A percentile compares a stretch with the other conserved stretches of the same genome.
These are phyloP conservation scores for Lethenteron camtschaticum DNA, from an alignment of 2,113 vertebrate species.

Conservation along the genomic window DNA sequence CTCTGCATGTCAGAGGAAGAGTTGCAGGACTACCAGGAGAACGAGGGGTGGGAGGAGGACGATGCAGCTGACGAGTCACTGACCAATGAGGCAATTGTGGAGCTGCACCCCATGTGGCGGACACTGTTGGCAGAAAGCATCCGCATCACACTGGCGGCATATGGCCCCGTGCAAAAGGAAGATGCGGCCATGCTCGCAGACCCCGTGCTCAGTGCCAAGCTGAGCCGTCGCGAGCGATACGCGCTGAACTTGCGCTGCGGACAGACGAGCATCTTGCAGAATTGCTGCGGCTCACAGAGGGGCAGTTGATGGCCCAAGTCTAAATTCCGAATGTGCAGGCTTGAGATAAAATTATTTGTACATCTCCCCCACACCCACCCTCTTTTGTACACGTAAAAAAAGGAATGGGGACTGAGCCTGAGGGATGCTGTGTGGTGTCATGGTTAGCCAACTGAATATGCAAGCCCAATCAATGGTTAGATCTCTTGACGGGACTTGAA, in stretches of 20 bases:
- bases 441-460: too few species aligned
- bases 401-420: too few species aligned
- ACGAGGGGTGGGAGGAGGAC: slow-evolving; percentile 36
- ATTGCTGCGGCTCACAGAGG: slow-evolving; percentile 30
- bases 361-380: too few species aligned
- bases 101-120: slow-evolving; percentile 32
- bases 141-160: slow-evolving; percentile 30
- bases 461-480: too few species aligned
- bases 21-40: slow-evolving; percentile 43
- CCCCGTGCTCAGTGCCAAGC: slow-evolving; percentile 10
- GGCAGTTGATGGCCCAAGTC: neutral
- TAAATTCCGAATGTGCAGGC: too few species aligned
- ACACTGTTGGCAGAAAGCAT: slow-evolving; percentile 30
- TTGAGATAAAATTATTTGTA: too few species aligned
- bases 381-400: too few species aligned
- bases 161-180: slow-evolving; percentile 20
- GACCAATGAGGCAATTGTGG: slow-evolving; percentile 29
- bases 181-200: slow-evolving; percentile 31
- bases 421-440: too few species aligned
- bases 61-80: slow-evolving; percentile 27
- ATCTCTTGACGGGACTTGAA: too few species aligned
- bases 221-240: slow-evolving; percentile 34
- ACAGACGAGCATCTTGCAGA: slow-evolving; percentile 53
- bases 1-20: slow-evolving; percentile 51
- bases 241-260: slow-evolving; percentile 55